Base-by-base conservation (phyloP, 2,113 vertebrate species). In the Cervus canadensis region DNA sequence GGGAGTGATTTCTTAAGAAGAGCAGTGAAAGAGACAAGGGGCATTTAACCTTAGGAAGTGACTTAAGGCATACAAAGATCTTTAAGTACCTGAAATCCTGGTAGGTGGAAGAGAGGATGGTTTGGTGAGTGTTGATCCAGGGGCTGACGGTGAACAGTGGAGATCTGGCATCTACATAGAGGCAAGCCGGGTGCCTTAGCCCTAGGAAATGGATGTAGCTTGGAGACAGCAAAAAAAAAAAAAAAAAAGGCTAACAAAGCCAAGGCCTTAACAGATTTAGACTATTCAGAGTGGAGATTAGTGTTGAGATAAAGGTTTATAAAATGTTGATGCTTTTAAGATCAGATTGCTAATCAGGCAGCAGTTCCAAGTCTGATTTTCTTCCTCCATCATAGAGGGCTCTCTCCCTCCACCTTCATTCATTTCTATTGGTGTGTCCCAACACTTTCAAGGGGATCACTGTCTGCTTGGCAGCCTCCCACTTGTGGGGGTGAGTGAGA, bases 401-500 rank as follows among this genome's bases (percentile, higher is more conserved):
- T 88, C 48, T 33, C 85, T 90, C 62, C 40, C 71, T 33, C 1
- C 23, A 54, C 30, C 57, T 81, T 87, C 74, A 40, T 40, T 40
- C 40, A 40, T 40, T 40, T 40, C 40, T 40, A 40, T 40, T 60
- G 30, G 33, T 56, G 60, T 94, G 48, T 81, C 26, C 76, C 50
- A 6, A 7, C 36, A 81, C 81, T 88, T 96, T 90, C 60, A 62
- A 52, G 12, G 67, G 60, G 74, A 71, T 54, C 10, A 54, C 84
- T 43, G 79, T 64, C 82, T 92, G 74, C 59, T 78, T 95, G 60
- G 90, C 91, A 96, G 85, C 81, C 48, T 91, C 94, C 62, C 19
- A 14, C 3, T 91, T 91, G 43, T 83, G 56, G 86, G 89, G 82
- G 92, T 94, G 60, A 92, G 67, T 0, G 43, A 91, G n/a, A 96